Evolutionary conservation across 2,797 vertebrate genomes (phyloP).

Genomic region (Tolypeutes matacus): DNA sequence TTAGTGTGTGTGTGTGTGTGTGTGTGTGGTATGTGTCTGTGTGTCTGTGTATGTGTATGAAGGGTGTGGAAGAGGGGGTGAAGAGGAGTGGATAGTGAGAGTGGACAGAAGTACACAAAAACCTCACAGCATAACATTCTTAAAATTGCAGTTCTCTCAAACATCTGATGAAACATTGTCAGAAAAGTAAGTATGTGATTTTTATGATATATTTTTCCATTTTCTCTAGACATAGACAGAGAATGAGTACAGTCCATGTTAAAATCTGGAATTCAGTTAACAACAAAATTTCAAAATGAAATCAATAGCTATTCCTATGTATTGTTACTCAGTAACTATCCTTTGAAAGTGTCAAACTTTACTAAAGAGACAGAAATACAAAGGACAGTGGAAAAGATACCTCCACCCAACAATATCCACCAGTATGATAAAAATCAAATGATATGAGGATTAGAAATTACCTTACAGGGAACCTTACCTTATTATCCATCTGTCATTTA

Average conservation of each 20-base stretch:
- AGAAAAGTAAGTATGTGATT: conserved; percentile 43
- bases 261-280: background rate
- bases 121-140: background rate
- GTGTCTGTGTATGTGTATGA: background rate
- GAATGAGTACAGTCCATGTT: background rate
- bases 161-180: background rate
- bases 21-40: background rate
- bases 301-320: background rate
- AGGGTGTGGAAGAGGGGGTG: background rate
- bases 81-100: background rate
- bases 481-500: background rate
- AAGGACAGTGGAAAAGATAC: background rate
- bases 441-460: background rate
- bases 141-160: background rate
- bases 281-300: background rate
- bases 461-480: background rate
- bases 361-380: background rate
- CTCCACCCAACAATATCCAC: background rate
- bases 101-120: background rate
- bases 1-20: background rate
- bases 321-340: background rate
- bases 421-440: background rate
- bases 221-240: background rate
- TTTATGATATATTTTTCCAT: background rate
- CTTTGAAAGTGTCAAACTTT: background rate